Base-by-base conservation (phyloP, 1,140 invertebrate species). In the Chironomus tepperi region DNA sequence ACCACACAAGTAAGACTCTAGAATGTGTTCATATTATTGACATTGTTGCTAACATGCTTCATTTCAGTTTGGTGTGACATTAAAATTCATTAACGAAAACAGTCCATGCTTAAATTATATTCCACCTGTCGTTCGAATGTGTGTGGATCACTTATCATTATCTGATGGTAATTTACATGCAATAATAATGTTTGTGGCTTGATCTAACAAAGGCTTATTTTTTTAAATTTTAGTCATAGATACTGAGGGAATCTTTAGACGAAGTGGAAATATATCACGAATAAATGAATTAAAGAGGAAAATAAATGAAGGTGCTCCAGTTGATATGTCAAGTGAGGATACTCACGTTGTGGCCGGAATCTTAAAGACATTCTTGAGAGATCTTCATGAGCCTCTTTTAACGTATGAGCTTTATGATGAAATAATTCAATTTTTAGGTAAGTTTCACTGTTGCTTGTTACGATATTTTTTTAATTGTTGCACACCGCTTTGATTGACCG, bases 371-470 rank as follows among this genome's bases (percentile, higher is more conserved):
- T 98, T 98, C 85, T 87, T 98, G 8, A 84, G 96, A 42, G 96
- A 98, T 82, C 83, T 99, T 65, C 90, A 95, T 76, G 96, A 98
- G 81, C 97, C 97, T 0, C 83, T 99, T 5, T 87, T 99, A 81
- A 98, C 97, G 0, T 98, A 91, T 84, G 94, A 98, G 75, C 85
- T 98, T 0, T 98, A 96, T 82, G 95, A 98, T 79, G 94, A 98
- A 83, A 93, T 98, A 43, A 89, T 94, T 42, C 89, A 93, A 78
- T 96, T 98, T 83, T 93, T 96, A 85, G 88, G 93, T 95, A 85
- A 86, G 84, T 79, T 64, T 75, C 72, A 73, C 65, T n/a, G n/a
- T 47, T 47, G 42, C 8, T 12, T 3, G 15, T 72, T 19, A 57
- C 12, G 12, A n/a, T 12, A 5, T n/a, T 12, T 57, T 57, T 15